These are phyloP conservation scores for Triplophysa dalaica DNA, from an alignment of 2,113 vertebrate genomes.

Conservation along the genomic window DNA sequence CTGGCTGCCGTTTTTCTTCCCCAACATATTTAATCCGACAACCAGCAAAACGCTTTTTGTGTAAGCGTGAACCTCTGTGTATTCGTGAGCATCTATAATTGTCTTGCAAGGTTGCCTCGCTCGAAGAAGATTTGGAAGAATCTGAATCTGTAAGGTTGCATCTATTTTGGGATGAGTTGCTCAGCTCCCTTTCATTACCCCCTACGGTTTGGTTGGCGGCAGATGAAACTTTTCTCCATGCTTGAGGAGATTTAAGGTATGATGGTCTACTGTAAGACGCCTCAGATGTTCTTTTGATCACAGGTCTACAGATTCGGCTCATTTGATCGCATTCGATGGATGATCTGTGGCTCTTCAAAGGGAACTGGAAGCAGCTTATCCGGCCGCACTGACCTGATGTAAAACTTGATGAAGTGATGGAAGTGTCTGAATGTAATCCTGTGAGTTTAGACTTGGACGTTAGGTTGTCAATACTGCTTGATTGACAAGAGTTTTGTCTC, in stretches of 20 bases:
- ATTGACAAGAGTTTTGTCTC: neutral
- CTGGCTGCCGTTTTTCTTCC: neutral
- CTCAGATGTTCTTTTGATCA: constrained; percentile 43
- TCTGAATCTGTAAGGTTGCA: constrained; percentile 30
- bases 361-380: constrained; percentile 31
- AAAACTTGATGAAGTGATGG: neutral
- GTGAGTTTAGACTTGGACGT: constrained; percentile 25
- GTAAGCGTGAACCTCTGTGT: constrained; percentile 10
- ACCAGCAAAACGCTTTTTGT: neutral
- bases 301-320: constrained; percentile 34
- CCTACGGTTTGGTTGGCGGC: constrained; percentile 15
- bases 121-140: constrained; percentile 41
- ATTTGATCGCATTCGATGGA: constrained; percentile 43
- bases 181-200: neutral
- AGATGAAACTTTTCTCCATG: constrained; percentile 25
- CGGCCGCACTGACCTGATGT: constrained; percentile 38
- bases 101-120: constrained; percentile 20
- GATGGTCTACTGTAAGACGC: constrained; percentile 31
- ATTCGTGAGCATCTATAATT: constrained; percentile 2
- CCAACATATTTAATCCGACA: constrained; percentile 19
- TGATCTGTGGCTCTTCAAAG: constrained; percentile 46
- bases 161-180: constrained; percentile 26
- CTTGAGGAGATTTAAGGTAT: constrained; percentile 39
- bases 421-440: constrained; percentile 37
- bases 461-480: neutral